phyloP scores from a whole-genome alignment of 2,888 invertebrate species.

The Leptopilina syphax region DNA sequence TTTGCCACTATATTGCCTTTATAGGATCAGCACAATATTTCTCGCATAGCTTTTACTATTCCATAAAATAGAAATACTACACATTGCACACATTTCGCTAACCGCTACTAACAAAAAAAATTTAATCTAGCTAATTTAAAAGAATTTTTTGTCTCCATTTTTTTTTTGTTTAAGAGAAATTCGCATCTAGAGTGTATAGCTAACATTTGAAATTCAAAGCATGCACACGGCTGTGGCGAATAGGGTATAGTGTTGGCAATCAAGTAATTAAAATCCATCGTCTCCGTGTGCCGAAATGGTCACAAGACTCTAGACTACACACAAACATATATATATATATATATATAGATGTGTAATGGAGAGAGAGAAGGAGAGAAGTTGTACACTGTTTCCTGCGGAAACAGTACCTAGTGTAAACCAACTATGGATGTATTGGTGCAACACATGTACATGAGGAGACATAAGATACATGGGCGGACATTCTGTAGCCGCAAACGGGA shows the following conservation, averaged over 20 bases:
- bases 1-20: too few species aligned
- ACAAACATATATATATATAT: too few species aligned
- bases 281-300: slow-evolving; percentile 26
- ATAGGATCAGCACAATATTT: too few species aligned
- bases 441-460: slow-evolving; percentile 10
- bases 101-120: too few species aligned
- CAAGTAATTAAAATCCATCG: slow-evolving; percentile 37
- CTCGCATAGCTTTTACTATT: too few species aligned
- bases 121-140: too few species aligned
- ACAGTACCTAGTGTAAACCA: slow-evolving; percentile 10
- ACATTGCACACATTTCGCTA: too few species aligned
- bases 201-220: slow-evolving; percentile 18
- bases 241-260: slow-evolving; percentile 30
- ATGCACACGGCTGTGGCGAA: slow-evolving; percentile 3
- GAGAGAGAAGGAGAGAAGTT: slow-evolving; percentile 11
- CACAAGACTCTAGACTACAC: neutral
- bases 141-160: neutral
- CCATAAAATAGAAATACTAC: too few species aligned
- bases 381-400: slow-evolving; percentile 33
- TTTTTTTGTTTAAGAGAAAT: neutral
- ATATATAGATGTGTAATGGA: neutral
- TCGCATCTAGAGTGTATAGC: neutral
- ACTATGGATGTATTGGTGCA: neutral
- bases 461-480: slow-evolving; percentile 52
- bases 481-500: slow-evolving; percentile 49